These are phyloP conservation scores for Muntiacus muntjak DNA, from an alignment of 2,113 vertebrate genomes.

Conservation along the genomic window DNA sequence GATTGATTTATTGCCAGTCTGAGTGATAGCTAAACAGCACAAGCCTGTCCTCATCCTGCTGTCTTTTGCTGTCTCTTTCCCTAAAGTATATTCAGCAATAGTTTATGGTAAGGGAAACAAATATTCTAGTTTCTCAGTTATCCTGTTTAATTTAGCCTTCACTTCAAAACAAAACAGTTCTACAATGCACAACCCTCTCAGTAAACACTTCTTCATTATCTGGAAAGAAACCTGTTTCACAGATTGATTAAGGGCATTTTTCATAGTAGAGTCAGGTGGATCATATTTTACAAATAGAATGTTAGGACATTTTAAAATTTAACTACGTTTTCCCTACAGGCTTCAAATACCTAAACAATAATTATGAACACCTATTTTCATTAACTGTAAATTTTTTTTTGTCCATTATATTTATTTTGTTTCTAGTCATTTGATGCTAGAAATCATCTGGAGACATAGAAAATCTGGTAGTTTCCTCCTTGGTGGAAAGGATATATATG, in stretches of 20 bases:
- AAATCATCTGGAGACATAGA: conserved; percentile 17
- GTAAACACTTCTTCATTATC: conserved; percentile 73
- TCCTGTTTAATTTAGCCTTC: conserved; percentile 54
- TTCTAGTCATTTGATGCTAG: not conserved
- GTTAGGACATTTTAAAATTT: conserved; percentile 71
- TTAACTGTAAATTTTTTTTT: conserved; percentile 54
- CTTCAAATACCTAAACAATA: conserved; percentile 33
- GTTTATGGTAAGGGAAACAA: conserved; percentile 64
- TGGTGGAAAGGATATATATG: not conserved
- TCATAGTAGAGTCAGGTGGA: conserved; percentile 66
- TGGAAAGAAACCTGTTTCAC: conserved; percentile 71
- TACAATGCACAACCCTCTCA: conserved; percentile 16
- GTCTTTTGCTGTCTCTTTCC: conserved; percentile 66
- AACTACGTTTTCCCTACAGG: conserved; percentile 58
- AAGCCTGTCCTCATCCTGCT: conserved; percentile 68
- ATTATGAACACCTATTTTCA: conserved; percentile 35
- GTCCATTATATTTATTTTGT: conserved; percentile 59
- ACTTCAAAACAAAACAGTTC: conserved; percentile 22
- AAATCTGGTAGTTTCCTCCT: not conserved
- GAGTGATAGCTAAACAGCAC: conserved; percentile 48
- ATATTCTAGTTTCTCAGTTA: conserved; percentile 52
- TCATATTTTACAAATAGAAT: conserved; percentile 71
- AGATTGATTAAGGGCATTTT: conserved; percentile 75
- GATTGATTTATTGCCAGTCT: conserved; percentile 69
- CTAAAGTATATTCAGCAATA: conserved; percentile 67